Conservation (phyloP, 2,797 vertebrate genomes). For the Neosalanx taihuensis region DNA sequence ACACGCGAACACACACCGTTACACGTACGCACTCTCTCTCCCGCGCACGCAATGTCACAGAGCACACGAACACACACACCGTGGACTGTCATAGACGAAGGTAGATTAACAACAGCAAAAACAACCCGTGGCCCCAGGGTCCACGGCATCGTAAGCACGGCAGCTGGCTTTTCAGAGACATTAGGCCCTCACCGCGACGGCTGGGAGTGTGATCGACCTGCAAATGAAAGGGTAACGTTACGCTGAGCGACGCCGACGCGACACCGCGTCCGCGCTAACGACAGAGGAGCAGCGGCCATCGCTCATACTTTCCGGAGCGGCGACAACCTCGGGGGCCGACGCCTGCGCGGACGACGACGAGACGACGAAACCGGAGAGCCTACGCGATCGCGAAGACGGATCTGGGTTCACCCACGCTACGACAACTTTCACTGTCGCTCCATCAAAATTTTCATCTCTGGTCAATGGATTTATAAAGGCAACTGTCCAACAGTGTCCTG, state of each 20-base stretch:
- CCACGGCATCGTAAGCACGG: conserved; percentile 27
- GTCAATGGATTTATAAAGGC: neutral
- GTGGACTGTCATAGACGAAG: conserved; percentile 34
- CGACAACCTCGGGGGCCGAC: neutral
- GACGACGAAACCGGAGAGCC: neutral
- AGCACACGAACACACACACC: conserved; percentile 17
- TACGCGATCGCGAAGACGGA: neutral
- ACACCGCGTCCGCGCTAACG: neutral
- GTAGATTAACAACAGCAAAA: conserved; percentile 39
- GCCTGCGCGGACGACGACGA: neutral
- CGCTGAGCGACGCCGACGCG: neutral
- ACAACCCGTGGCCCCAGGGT: conserved; percentile 25
- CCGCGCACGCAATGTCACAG: too few species aligned
- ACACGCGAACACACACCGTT: neutral
- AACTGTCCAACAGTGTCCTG: neutral
- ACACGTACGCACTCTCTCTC: conserved; percentile 1
- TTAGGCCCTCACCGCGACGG: neutral
- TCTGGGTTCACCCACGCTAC: neutral
- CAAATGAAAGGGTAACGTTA: neutral
- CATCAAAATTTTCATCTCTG: neutral
- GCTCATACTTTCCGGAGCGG: neutral
- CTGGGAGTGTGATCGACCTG: neutral
- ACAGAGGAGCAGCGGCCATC: neutral
- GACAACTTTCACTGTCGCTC: neutral
- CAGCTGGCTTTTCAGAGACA: conserved; percentile 11